These are phyloP conservation scores for Cranoglanis bouderius DNA, from an alignment of 2,113 vertebrate genomes.

Conservation along the genomic window DNA sequence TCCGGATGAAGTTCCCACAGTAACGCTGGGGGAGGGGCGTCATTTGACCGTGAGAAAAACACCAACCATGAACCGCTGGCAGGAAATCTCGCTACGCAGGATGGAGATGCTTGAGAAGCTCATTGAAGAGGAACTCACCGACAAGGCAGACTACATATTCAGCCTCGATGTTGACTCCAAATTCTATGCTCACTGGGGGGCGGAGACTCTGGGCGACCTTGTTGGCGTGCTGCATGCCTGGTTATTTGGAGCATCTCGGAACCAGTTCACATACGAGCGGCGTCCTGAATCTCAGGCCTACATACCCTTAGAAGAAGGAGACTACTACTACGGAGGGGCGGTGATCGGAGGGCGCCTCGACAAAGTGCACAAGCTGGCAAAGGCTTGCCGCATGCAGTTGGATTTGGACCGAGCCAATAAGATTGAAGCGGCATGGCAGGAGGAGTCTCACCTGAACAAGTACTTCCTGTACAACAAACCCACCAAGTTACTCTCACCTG, in stretches of 20 bases:
- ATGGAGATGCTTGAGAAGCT: neutral
- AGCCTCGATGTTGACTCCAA: no score
- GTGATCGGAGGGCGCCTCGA: neutral
- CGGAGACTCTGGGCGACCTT: no score
- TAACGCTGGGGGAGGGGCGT: neutral
- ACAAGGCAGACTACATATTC: neutral
- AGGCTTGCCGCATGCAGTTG: no score
- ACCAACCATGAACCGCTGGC: neutral
- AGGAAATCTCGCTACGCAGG: neutral
- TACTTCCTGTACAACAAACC: no score
- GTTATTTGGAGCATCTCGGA: no score
- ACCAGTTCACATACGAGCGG: neutral
- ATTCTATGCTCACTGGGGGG: no score
- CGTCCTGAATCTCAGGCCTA: neutral
- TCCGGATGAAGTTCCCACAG: neutral
- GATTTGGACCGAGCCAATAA: no score
- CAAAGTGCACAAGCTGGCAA: neutral
- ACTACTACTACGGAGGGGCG: conserved; percentile 3
- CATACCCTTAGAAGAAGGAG: neutral
- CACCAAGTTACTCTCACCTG: no score
- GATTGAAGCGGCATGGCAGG: no score
- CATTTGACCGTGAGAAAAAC: neutral
- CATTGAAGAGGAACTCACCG: neutral
- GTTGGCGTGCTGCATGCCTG: no score
- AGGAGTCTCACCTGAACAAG: no score